phyloP scores from a whole-genome alignment of 2,113 vertebrate species.

The Egretta garzetta region DNA sequence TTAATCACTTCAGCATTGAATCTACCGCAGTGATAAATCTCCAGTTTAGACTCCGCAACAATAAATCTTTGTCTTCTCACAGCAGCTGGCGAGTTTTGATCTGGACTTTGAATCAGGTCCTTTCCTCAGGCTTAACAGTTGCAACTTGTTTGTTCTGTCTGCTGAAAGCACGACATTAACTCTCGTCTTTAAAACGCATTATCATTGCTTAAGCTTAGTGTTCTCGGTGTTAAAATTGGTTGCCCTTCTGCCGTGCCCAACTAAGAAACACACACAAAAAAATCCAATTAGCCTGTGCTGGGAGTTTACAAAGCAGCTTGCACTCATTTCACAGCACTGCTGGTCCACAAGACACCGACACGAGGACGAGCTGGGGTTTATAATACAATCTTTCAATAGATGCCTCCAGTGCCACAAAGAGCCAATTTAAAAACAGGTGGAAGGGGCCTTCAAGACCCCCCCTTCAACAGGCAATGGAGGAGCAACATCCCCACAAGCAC shows the following conservation, averaged over 20 bases:
- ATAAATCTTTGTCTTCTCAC: constrained; percentile 55
- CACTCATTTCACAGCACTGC: constrained; percentile 24
- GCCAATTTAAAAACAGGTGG: constrained; percentile 41
- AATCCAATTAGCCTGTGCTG: neutral
- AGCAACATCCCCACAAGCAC: neutral
- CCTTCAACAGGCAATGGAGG: neutral
- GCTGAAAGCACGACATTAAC: constrained; percentile 19
- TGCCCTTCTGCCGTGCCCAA: neutral
- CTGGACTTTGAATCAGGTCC: constrained; percentile 45
- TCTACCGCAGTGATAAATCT: neutral
- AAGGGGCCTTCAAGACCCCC: neutral
- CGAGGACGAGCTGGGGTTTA: neutral
- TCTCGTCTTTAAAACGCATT: constrained; percentile 15
- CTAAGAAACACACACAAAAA: neutral
- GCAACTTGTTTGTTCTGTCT: constrained; percentile 45
- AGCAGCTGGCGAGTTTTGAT: constrained; percentile 7
- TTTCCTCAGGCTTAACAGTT: constrained; percentile 40
- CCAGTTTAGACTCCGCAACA: constrained; percentile 32
- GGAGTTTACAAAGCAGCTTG: constrained; percentile 24
- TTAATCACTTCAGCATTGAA: constrained; percentile 32
- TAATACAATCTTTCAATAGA: constrained; percentile 6
- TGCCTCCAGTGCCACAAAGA: neutral
- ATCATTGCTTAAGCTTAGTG: constrained; percentile 6
- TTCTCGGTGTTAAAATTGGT: neutral
- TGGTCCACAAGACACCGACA: neutral